Evolutionary conservation across 1,140 invertebrate species (phyloP).

Genomic region (Hyles euphorbiae): DNA sequence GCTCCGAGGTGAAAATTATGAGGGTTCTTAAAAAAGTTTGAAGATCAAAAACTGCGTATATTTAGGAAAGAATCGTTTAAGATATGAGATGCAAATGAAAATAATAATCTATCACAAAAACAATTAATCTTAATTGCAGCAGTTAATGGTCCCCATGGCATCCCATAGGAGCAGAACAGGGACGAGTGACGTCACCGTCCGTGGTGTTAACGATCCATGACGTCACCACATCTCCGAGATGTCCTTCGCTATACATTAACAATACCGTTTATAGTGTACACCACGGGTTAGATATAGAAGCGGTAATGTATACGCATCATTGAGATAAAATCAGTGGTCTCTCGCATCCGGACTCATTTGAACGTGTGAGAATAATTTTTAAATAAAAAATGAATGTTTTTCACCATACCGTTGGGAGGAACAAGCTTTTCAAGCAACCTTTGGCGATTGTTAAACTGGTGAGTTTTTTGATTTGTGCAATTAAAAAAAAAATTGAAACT

Average conservation of each 20-base stretch:
- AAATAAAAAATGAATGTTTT: conserved; percentile 48
- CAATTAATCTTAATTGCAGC: neutral
- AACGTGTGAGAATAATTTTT: conserved; percentile 30
- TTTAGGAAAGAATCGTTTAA: no score
- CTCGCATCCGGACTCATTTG: conserved; percentile 42
- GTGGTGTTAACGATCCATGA: conserved; percentile 29
- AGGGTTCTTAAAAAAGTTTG: no score
- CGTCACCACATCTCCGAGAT: conserved; percentile 37
- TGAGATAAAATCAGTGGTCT: conserved; percentile 39
- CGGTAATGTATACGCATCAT: conserved; percentile 31
- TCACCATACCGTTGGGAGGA: conserved; percentile 45
- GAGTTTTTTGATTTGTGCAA: conserved; percentile 26
- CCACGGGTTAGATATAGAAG: conserved; percentile 19
- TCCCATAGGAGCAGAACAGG: conserved; percentile 15
- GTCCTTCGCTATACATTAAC: conserved; percentile 28
- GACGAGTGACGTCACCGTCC: conserved; percentile 22
- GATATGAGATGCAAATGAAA: no score
- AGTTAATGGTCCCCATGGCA: conserved; percentile 11
- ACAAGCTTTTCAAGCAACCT: conserved; percentile 38
- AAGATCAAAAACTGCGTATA: no score
- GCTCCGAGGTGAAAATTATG: no score
- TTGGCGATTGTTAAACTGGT: conserved; percentile 50
- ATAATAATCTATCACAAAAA: neutral
- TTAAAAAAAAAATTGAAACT: conserved; percentile 8
- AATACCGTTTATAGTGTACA: conserved; percentile 22